Percentiles rank a stretch among this genome's conserved stretches.
These are phyloP conservation scores for Lichenostomus cassidix DNA, from an alignment of 2,113 vertebrate species.

Conservation along the genomic window DNA sequence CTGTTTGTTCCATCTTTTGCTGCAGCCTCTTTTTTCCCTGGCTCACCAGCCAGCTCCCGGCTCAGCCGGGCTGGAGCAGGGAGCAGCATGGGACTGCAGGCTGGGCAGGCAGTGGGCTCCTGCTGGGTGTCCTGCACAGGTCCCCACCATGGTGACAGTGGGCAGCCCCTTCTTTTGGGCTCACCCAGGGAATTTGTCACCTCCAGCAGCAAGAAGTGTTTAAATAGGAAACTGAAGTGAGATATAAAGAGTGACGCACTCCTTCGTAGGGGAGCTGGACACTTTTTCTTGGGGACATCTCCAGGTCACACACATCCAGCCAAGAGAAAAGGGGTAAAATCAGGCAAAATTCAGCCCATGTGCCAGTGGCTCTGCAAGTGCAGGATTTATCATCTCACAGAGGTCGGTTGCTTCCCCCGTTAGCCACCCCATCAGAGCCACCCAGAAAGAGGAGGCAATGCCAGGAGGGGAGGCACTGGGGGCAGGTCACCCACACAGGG, in stretches of 20 bases:
- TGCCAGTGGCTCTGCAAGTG: not conserved
- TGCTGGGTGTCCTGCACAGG: not conserved
- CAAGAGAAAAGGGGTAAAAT: not conserved
- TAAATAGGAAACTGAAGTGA: not conserved
- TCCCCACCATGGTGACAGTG: not conserved
- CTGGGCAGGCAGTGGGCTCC: not conserved
- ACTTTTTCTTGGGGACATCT: not conserved
- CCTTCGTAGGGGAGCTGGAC: not conserved
- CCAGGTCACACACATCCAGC: not conserved
- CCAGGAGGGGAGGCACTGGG: not conserved
- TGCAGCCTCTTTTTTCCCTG: conserved; percentile 64
- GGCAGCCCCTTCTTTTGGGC: not conserved
- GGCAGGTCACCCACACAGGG: not conserved
- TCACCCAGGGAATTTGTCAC: not conserved
- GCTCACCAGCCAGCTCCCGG: conserved; percentile 61
- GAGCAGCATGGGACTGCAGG: not conserved
- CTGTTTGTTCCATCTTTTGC: conserved; percentile 81
- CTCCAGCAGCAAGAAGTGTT: not conserved
- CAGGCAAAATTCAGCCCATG: not conserved
- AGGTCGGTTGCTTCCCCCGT: not conserved
- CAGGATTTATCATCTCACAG: not conserved
- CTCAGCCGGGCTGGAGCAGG: conserved; percentile 20
- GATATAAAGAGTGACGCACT: not conserved
- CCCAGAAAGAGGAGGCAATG: not conserved
- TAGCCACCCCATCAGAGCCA: rapidly evolving